A percentile compares a stretch with the other conserved stretches of the same genome.
phyloP scores from a whole-genome alignment of 2,888 invertebrate genomes.

The Drosophila greeni region DNA sequence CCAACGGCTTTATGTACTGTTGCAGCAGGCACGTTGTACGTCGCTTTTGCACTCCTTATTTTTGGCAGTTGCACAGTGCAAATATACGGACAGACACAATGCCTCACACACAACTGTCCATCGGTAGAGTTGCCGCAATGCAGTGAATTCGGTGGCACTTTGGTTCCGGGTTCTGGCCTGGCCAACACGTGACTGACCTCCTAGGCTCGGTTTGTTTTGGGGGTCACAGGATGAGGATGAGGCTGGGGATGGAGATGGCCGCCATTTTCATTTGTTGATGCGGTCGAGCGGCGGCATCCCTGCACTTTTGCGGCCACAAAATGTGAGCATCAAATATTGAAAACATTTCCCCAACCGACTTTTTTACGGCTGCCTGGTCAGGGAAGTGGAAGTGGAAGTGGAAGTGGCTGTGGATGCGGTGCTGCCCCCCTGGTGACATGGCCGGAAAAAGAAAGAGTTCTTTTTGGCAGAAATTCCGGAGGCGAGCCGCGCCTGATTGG shows the following conservation, averaged over 20 bases:
- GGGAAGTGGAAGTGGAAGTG: constrained; percentile 1
- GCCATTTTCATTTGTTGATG: constrained; percentile 61
- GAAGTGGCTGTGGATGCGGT: constrained; percentile 3
- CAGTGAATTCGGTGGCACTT: constrained; percentile 61
- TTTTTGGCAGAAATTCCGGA: constrained; percentile 9
- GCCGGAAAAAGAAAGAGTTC: constrained; percentile 7
- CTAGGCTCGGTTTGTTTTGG: constrained; percentile 7
- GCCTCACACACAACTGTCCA: constrained; percentile 21
- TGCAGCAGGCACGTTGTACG: constrained; percentile 48
- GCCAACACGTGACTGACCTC: constrained; percentile 66
- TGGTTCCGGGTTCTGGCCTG: constrained; percentile 28
- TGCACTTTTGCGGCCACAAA: constrained; percentile 65
- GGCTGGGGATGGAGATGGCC: constrained; percentile 4
- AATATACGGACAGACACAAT: constrained; percentile 38
- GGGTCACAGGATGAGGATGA: constrained; percentile 3
- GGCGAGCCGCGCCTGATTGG: constrained; percentile 50
- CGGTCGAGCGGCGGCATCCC: constrained; percentile 51
- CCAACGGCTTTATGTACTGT: constrained; percentile 50
- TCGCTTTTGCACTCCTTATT: constrained; percentile 42
- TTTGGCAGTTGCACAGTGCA: constrained; percentile 54
- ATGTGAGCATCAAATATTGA: constrained; percentile 65
- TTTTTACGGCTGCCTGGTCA: constrained; percentile 44
- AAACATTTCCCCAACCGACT: constrained; percentile 38
- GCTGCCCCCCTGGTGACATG: constrained; percentile 11
- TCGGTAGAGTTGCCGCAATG: constrained; percentile 65